These are phyloP conservation scores for Brachypodius melanocephalos DNA, from an alignment of 2,113 vertebrate genomes.

Conservation along the genomic window DNA sequence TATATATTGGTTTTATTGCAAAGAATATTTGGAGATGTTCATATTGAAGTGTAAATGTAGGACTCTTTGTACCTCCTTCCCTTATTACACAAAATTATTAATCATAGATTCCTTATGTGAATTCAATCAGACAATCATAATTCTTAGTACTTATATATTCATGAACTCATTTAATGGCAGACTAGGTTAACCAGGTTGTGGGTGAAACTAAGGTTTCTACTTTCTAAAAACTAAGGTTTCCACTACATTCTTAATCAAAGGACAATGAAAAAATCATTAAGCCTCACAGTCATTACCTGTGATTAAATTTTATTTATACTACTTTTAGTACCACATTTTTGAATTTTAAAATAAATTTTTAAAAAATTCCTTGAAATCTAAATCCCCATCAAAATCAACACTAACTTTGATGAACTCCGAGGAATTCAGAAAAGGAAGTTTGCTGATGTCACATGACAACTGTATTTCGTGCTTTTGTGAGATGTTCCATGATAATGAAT, in stretches of 20 bases:
- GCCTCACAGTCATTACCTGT: neutral
- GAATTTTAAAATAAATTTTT: neutral
- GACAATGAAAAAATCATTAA: neutral
- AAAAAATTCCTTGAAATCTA: neutral
- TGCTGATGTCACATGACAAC: neutral
- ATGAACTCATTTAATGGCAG: neutral
- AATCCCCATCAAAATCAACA: neutral
- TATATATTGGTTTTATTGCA: neutral
- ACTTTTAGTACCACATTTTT: neutral
- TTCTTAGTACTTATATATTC: neutral
- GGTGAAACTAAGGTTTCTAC: neutral
- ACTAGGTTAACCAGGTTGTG: neutral
- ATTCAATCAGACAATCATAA: neutral
- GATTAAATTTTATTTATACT: neutral
- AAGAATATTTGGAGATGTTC: neutral
- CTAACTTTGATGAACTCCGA: neutral
- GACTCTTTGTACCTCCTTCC: neutral
- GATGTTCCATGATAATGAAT: neutral
- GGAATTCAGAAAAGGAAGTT: neutral
- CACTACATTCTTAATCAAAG: accelerated
- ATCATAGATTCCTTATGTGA: neutral
- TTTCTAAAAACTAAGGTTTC: too few species aligned
- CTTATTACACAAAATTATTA: neutral
- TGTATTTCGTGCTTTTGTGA: neutral
- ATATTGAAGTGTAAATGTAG: neutral